Conservation (phyloP, 2,888 invertebrate genomes). For the Xanthia togata region DNA sequence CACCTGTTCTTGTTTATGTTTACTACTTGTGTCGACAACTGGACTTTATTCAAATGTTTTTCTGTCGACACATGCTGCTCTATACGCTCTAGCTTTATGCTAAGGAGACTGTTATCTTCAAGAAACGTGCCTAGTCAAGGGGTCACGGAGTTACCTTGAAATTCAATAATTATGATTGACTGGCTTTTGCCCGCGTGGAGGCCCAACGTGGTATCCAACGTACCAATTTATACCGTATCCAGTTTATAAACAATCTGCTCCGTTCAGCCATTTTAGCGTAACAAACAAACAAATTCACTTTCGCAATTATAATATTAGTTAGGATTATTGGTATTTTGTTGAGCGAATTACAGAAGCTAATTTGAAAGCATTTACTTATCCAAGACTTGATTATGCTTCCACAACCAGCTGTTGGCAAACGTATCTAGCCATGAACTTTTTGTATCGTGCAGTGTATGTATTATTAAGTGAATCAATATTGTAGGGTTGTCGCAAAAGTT, state of each 20-base stretch:
- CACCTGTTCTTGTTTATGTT: conserved; percentile 29
- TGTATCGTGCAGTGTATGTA: neutral
- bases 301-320: no score
- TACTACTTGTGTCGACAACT: conserved; percentile 20
- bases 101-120: neutral
- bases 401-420: conserved; percentile 10
- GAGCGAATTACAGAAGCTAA: neutral
- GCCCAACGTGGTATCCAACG: no score
- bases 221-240: no score
- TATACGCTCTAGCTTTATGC: neutral
- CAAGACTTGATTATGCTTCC: neutral
- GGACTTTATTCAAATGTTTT: conserved; percentile 1
- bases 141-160: conserved; percentile 1
- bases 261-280: no score
- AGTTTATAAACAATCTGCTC: no score
- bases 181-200: neutral
- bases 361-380: conserved; percentile 10
- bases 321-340: conserved; percentile 1
- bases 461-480: conserved; percentile 14
- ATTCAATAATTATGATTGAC: neutral
- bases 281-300: no score
- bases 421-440: conserved; percentile 21
- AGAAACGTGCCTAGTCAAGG: conserved; percentile 1
- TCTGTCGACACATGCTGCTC: neutral
- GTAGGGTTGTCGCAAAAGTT: conserved; percentile 12